Evolutionary conservation across 1,140 invertebrate species (phyloP).

Genomic region (Magallana angulata): DNA sequence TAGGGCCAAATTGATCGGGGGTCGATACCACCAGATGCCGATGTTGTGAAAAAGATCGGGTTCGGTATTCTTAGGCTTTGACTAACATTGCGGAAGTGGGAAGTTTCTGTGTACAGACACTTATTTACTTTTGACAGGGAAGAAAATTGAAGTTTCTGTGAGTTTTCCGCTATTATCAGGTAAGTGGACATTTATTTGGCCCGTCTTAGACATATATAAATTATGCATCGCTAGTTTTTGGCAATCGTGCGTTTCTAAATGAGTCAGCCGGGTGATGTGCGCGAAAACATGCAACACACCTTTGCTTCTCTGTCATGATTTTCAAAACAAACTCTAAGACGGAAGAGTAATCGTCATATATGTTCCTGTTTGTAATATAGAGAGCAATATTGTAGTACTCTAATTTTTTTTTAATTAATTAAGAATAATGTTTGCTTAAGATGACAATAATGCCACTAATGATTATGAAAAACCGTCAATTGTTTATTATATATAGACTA

Average conservation of each 20-base stretch:
- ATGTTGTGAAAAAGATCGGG: not conserved
- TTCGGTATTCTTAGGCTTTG: not conserved
- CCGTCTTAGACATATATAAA: no score
- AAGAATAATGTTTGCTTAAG: no score
- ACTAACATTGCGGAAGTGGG: slow-evolving; percentile 20
- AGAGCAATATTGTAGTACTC: no score
- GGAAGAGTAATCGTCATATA: no score
- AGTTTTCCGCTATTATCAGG: not conserved
- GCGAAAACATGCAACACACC: not conserved
- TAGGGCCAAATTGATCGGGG: no score
- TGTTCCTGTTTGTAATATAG: no score
- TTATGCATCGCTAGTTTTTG: not conserved
- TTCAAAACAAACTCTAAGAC: no score
- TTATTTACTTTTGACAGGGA: slow-evolving; percentile 5
- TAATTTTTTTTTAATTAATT: no score
- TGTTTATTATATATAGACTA: no score
- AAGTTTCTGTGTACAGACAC: slow-evolving; percentile 3
- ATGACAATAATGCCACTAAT: no score
- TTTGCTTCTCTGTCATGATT: not conserved
- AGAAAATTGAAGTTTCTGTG: not conserved
- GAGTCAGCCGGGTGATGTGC: not conserved
- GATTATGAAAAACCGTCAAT: no score
- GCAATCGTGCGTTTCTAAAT: not conserved
- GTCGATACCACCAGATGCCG: no score
- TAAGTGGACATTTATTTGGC: not conserved